phyloP scores from a whole-genome alignment of 2,113 vertebrate genomes.

The Indicator maculatus region DNA sequence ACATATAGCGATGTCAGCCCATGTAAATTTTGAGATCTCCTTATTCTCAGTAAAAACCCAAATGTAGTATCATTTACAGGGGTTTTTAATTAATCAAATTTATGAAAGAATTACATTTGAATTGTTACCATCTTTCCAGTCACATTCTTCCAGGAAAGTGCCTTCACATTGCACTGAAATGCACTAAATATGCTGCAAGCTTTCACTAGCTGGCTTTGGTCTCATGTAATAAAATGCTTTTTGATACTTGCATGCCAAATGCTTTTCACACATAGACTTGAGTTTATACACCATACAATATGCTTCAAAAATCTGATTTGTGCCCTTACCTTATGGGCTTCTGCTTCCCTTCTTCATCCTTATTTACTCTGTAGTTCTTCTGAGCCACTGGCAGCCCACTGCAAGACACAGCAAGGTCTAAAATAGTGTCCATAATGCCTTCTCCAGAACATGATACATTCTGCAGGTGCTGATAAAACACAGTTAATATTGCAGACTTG shows the following conservation, averaged over 20 bases:
- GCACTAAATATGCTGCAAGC: background rate
- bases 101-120: background rate
- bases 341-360: background rate
- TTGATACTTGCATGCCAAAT: background rate
- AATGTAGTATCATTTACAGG: background rate
- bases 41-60: background rate
- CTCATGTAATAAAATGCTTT: background rate
- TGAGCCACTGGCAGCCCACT: background rate
- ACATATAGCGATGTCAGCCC: background rate
- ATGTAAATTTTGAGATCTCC: background rate
- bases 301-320: background rate
- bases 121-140: background rate
- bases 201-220: background rate
- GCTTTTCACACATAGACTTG: background rate
- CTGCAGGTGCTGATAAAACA: background rate
- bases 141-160: background rate
- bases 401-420: background rate
- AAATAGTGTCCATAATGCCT: background rate
- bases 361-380: background rate
- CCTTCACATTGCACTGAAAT: background rate
- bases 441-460: background rate
- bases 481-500: background rate
- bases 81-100: background rate
- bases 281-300: background rate
- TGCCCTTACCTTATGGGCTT: background rate